A percentile compares a stretch with the other conserved stretches of the same genome.
phyloP scores from a whole-genome alignment of 64 coral and sea anemone species.

The Stichodactyla helianthus region DNA sequence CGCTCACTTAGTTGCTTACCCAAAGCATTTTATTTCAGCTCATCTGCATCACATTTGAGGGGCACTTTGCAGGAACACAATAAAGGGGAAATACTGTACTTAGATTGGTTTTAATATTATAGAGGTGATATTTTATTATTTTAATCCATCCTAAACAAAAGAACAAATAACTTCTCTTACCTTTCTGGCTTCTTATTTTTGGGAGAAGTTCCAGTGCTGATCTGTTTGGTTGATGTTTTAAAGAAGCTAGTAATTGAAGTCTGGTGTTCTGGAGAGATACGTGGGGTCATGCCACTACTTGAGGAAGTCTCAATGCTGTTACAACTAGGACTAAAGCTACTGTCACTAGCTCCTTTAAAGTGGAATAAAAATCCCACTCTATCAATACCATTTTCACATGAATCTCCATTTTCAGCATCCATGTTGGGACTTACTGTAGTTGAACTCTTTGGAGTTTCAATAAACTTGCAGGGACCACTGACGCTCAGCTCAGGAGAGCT shows the following conservation, averaged over 20 bases:
- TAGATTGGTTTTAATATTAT: no score
- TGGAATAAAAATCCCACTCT: conserved; percentile 15
- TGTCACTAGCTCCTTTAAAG: conserved; percentile 37
- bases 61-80: no score
- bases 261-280: conserved; percentile 68
- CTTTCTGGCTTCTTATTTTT: conserved; percentile 22
- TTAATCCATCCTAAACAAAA: no score
- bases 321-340: conserved; percentile 42
- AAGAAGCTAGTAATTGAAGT: conserved; percentile 82
- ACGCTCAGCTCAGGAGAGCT: conserved; percentile 8
- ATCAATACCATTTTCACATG: not conserved
- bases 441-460: not conserved
- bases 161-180: not conserved
- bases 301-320: conserved; percentile 24
- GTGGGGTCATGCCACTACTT: not conserved
- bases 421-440: not conserved
- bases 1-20: no score
- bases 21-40: no score
- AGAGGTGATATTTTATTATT: no score
- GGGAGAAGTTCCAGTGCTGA: not conserved
- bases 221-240: conserved; percentile 21
- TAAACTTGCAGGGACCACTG: not conserved
- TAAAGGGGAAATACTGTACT: no score
- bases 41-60: no score
- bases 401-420: not conserved